Evolutionary conservation across 2,797 vertebrate genomes (phyloP).

Genomic region (Schizothorax lantsangensis): DNA sequence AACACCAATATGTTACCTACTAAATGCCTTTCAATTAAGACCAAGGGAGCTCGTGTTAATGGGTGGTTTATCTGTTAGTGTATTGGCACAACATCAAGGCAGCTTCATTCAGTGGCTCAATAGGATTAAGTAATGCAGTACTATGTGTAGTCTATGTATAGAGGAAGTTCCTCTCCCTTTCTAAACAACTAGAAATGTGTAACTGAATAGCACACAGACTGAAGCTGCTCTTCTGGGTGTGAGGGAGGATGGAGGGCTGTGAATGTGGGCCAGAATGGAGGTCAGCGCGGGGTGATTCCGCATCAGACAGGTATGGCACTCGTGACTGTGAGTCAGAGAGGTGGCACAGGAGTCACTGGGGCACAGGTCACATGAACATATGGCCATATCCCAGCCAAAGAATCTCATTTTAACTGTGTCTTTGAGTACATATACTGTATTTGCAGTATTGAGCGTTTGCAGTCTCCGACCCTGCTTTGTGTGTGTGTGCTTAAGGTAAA

Average conservation of each 20-base stretch:
- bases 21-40: slow-evolving; percentile 1
- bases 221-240: slow-evolving; percentile 7
- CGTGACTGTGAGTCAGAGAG: slow-evolving; percentile 46
- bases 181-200: slow-evolving; percentile 43
- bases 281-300: slow-evolving; percentile 44
- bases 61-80: slow-evolving; percentile 15
- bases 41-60: slow-evolving; percentile 22
- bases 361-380: slow-evolving; percentile 44
- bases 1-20: not conserved
- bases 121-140: slow-evolving; percentile 12
- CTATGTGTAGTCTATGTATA: slow-evolving; percentile 8
- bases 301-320: slow-evolving; percentile 43
- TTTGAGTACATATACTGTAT: not conserved
- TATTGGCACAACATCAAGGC: slow-evolving; percentile 30
- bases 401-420: slow-evolving; percentile 19
- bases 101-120: slow-evolving; percentile 16
- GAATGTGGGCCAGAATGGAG: slow-evolving; percentile 18
- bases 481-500: slow-evolving; percentile 4
- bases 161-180: slow-evolving; percentile 45
- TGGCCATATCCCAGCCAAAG: not conserved
- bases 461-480: not conserved
- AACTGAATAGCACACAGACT: slow-evolving; percentile 18
- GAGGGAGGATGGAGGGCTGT: slow-evolving; percentile 5
- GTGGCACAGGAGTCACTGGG: slow-evolving; percentile 50
- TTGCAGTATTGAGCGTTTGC: slow-evolving; percentile 22